Percentiles rank a stretch among this genome's conserved stretches.
phyloP scores from a whole-genome alignment of 2,113 vertebrate genomes.

The Brachyhypopomus gauderio region DNA sequence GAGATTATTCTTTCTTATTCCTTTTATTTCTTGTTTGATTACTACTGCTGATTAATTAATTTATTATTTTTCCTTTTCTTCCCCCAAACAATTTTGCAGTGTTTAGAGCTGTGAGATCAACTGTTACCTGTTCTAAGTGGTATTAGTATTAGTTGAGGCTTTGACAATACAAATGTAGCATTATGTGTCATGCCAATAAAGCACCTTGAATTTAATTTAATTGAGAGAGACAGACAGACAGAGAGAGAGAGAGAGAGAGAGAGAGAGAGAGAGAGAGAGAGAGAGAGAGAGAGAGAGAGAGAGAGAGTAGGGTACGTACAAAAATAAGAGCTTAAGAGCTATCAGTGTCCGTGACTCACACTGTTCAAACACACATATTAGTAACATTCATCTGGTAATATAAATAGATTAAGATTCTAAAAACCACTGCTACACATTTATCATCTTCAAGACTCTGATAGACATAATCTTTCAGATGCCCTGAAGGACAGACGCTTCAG shows the following conservation, averaged over 20 bases:
- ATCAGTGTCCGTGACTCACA: slow-evolving; percentile 21
- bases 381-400: slow-evolving; percentile 11
- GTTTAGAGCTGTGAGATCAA: too few relatives aligned
- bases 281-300: slow-evolving; percentile 3
- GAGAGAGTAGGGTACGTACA: background rate
- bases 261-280: background rate
- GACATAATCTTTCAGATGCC: slow-evolving; percentile 35
- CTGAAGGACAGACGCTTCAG: slow-evolving; percentile 3
- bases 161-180: too few relatives aligned
- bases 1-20: too few relatives aligned
- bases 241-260: background rate
- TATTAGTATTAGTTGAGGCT: too few relatives aligned
- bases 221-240: background rate
- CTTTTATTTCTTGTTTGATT: too few relatives aligned
- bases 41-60: too few relatives aligned
- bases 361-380: slow-evolving; percentile 25
- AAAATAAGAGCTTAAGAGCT: background rate
- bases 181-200: too few relatives aligned
- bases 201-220: too few relatives aligned
- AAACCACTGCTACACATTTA: slow-evolving; percentile 23
- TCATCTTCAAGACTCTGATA: slow-evolving; percentile 17
- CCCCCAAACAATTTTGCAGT: too few relatives aligned
- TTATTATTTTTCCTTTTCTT: too few relatives aligned
- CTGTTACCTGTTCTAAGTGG: too few relatives aligned
- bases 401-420: slow-evolving; percentile 34